These are phyloP conservation scores for Chelonoidis abingdonii DNA, from an alignment of 2,113 vertebrate species.

Conservation along the genomic window DNA sequence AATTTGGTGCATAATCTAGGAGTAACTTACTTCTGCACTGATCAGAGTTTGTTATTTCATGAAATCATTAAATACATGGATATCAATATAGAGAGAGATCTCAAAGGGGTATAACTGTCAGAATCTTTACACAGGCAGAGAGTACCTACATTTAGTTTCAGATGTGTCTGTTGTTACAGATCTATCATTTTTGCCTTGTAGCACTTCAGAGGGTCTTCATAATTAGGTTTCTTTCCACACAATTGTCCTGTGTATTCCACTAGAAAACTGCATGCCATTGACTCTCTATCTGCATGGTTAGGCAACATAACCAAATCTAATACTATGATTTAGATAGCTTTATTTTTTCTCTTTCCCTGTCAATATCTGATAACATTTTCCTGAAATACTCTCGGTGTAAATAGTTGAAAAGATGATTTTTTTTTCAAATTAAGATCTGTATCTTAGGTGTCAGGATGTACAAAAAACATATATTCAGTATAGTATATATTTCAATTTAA, in stretches of 20 bases:
- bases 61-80: neutral
- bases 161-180: neutral
- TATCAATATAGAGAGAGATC: neutral
- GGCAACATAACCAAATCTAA: neutral
- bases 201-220: neutral
- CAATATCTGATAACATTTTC: neutral
- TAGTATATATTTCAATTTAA: neutral
- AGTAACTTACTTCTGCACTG: neutral
- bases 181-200: neutral
- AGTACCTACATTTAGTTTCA: neutral
- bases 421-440: neutral
- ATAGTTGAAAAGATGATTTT: neutral
- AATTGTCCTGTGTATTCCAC: neutral
- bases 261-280: neutral
- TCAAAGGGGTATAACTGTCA: neutral
- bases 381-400: neutral
- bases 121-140: neutral
- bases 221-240: slow-evolving; percentile 14
- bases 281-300: neutral
- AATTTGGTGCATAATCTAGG: neutral
- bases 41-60: slow-evolving; percentile 17
- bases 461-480: neutral
- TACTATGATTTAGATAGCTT: neutral
- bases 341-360: neutral
- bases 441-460: neutral